Evolutionary conservation across 1,140 invertebrate species (phyloP).

Genomic region (Drosophila azteca): DNA sequence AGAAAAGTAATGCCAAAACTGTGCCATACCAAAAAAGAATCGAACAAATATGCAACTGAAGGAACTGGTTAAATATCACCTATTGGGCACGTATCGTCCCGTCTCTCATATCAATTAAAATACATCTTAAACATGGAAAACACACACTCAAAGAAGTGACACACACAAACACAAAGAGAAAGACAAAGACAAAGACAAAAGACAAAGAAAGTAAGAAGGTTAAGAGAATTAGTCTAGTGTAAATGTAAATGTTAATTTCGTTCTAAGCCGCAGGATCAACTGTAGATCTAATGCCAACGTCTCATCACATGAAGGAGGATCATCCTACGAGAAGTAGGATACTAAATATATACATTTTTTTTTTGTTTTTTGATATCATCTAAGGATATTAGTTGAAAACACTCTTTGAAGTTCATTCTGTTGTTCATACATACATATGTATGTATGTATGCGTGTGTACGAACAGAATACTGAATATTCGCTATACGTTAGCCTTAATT

Average conservation of each 20-base stretch:
- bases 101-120: constrained; percentile 5
- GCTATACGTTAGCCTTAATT: constrained; percentile 11
- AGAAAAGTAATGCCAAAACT: constrained; percentile 62
- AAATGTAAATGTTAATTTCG: constrained; percentile 64
- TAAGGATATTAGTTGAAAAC: constrained; percentile 23
- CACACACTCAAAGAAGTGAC: constrained; percentile 16
- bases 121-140: neutral
- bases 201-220: constrained; percentile 40
- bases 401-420: constrained; percentile 34
- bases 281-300: constrained; percentile 19
- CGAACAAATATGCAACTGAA: constrained; percentile 18
- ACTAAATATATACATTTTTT: neutral
- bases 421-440: too few species aligned
- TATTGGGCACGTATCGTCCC: constrained; percentile 11
- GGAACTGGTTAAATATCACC: constrained; percentile 39
- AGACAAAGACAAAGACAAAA: constrained; percentile 6
- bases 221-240: constrained; percentile 57
- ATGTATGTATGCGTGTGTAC: constrained; percentile 1
- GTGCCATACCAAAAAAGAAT: constrained; percentile 79
- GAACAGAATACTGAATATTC: neutral
- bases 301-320: constrained; percentile 57
- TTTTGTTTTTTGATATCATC: constrained; percentile 10
- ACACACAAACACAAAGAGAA: constrained; percentile 14
- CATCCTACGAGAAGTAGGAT: neutral
- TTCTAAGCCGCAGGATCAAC: constrained; percentile 41